Evolutionary conservation across 2,797 vertebrate genomes (phyloP).

Genomic region (Coluber constrictor): DNA sequence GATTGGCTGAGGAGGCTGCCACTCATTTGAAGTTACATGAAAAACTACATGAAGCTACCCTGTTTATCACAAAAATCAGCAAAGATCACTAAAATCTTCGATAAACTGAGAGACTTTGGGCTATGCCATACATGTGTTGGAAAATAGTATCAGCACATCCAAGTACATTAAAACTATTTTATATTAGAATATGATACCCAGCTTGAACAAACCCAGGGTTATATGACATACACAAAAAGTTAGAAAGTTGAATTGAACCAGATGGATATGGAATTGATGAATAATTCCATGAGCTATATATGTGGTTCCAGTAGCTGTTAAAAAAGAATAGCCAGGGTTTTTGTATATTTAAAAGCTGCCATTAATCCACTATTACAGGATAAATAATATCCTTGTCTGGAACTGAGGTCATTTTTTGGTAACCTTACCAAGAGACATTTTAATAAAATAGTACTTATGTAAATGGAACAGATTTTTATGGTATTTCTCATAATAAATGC

Average conservation of each 20-base stretch:
- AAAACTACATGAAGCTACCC: background rate
- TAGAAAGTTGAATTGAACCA: background rate
- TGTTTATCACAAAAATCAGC: background rate
- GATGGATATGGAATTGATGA: background rate
- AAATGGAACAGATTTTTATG: background rate
- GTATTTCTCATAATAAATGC: background rate
- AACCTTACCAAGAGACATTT: background rate
- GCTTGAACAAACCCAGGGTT: background rate
- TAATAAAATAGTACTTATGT: background rate
- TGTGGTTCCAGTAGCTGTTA: background rate
- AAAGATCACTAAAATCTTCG: background rate
- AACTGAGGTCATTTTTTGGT: background rate
- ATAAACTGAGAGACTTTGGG: background rate
- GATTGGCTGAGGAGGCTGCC: background rate
- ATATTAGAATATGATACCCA: background rate
- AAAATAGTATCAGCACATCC: background rate
- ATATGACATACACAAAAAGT: background rate
- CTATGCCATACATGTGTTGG: background rate
- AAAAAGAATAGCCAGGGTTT: background rate
- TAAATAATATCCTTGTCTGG: background rate
- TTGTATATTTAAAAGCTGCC: background rate
- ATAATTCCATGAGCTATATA: background rate
- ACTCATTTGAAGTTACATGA: background rate
- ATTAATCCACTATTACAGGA: background rate
- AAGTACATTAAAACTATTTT: background rate